Base-by-base conservation (phyloP, 2,888 invertebrate genomes). In the Dynastes tityus region DNA sequence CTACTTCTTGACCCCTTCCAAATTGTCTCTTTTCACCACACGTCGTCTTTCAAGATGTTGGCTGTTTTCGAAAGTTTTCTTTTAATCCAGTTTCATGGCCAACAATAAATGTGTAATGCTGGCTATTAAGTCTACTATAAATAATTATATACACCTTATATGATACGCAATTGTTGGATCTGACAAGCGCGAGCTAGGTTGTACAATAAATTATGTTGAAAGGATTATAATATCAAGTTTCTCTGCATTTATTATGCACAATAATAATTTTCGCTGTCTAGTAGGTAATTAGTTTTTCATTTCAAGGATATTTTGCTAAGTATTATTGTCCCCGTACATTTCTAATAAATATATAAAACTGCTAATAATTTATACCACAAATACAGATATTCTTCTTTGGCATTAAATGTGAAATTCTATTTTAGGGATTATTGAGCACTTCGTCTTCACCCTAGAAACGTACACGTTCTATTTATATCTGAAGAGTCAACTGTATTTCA, bases 1-100 rank as follows among this genome's bases (percentile, higher is more conserved):
- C 82, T 82, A 82, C 81, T 82, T 82, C 82, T 82, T 79, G 77
- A 63, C 71, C 76, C 78, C 80, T 65, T 68, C 80, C 80, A 78
- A 78, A 73, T 53, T 75, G 78, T 78, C 40, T 78, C 78, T 78
- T 75, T 78, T 78, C 78, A 73, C 78, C 40, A 71, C 63, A 40
- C 49, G 58, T 67, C 68, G 58, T 74, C 68, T 74, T 65, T 55
- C 78, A 68, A 73, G 65, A 67, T 75, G 74, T 51, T 68, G 73
- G 53, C 53, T 58, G 55, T 77, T 79, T 79, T 71, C 74, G 77
- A 79, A 79, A 79, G 77, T 79, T 79, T 70, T 71, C 73, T 74
- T 74, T 61, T 74, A 58, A 73, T 58, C 29, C 37, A 16, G 16
- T 74, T 61, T 49, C 61, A 49, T 74, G 61, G 45, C 16, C 40